Conservation (phyloP, 2,113 vertebrate species). For the Erythrolamprus reginae region DNA sequence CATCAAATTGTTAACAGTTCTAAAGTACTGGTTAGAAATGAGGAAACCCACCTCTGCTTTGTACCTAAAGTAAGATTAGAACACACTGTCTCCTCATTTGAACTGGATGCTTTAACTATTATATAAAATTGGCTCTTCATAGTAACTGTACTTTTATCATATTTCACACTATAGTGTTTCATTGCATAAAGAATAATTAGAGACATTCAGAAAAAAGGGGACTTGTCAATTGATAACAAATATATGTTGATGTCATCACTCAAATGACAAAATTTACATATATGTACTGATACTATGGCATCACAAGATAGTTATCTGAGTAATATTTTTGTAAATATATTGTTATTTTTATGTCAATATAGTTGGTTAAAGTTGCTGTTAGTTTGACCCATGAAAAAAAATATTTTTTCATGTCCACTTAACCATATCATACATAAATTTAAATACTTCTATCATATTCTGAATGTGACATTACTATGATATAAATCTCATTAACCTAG, state of each 20-base stretch:
- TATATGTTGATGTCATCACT: constrained; percentile 1
- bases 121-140: neutral
- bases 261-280: neutral
- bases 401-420: neutral
- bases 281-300: neutral
- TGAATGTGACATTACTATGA: neutral
- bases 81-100: neutral
- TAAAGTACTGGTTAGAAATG: no score
- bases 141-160: neutral
- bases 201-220: neutral
- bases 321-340: neutral
- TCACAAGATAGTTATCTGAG: neutral
- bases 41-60: no score
- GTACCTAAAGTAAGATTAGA: neutral
- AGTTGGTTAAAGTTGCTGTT: neutral
- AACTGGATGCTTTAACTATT: neutral
- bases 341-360: neutral
- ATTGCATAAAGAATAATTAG: neutral
- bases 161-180: neutral
- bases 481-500: neutral
- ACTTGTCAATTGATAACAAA: constrained; percentile 10
- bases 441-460: neutral
- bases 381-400: neutral
- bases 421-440: neutral
- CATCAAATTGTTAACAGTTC: no score